Base-by-base conservation (phyloP, 2,113 vertebrate species). In the Uria lomvia region DNA sequence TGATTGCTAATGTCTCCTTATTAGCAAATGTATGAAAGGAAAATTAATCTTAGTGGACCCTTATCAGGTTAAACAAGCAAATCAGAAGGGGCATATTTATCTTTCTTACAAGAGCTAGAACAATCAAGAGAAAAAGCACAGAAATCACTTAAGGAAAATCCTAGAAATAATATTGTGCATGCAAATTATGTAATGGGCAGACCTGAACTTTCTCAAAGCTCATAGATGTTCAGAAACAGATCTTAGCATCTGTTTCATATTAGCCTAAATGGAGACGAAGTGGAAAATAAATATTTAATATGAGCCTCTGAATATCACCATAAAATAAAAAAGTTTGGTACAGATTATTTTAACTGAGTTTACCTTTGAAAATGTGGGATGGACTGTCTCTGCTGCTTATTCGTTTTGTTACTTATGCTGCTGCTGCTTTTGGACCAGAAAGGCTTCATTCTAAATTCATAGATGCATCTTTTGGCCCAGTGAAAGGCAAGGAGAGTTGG, bases 21-120 rank as follows among this genome's bases (percentile, higher is more conserved):
- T 91, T 94, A 92, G 60, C 42, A 87, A 91, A 87, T 68, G 13
- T 78, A 60, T 68, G 56, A 86, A 95, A 90, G 29, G 53, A 74
- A 95, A 88, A 65, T 60, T 55, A 89, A 85, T 89, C 81, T 78
- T 78, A 78, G 34, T 32, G 53, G 45, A 45, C 15, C 15, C 40
- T 86, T 94, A 62, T 70, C 73, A 75, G 49, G 56, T 96, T 93
- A 90, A 86, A 82, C 43, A 96, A 90, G 62, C 49, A 95, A 95
- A 89, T 88, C 65, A 63, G 40, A 88, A 80, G 7, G 58, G n/a
- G 15, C 11, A 17, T 95, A 67, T 91, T 86, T 88, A 27, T 94
- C 90, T 93, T 88, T 92, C 36, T 75, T 82, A 45, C 53, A 91
- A 84, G 22, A 86, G 49, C 43, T 80, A 49, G 58, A 92, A 63